Evolutionary conservation across 2,113 vertebrate genomes (phyloP), one percentile per base, ranked within the genome.

Genomic region (Pycnonotus jocosus): DNA sequence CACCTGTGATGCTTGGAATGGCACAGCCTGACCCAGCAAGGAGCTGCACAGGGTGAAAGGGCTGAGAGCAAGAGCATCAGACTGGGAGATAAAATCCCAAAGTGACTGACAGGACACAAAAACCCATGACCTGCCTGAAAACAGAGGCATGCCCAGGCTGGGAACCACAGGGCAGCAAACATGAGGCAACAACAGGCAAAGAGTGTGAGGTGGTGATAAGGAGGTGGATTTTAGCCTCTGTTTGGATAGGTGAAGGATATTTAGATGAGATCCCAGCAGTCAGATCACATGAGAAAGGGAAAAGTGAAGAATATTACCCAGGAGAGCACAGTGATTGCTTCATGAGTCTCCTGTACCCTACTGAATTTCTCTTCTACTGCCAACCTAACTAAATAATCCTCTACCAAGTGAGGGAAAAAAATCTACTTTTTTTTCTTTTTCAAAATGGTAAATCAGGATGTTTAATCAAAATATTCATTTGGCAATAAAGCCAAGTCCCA

Each of bases 151-250:
- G 44, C 2, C 35, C 61, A 22, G 61, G 47, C 44, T 64, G 66
- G 71, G 48, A 71, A 6, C 33, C 30, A 5, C 44, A 23, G 35
- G 35, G 70, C 47, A 71, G 65, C 38, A 73, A 80, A 21, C 6
- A 1, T 5, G n/a, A 35, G 9, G 45, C 17, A 87, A n/a, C 4
- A 7, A 9, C 0, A 22, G 27, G 33, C 7, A 40, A 30, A 24
- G 7, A 27, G 21, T 4, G 9, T 2, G 35, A 71, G 23, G 28
- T 2, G 2, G 25, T 11, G 60, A 28, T 6, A 8, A 57, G n/a
- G 16, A 40, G 60, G 25, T 28, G 78, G 56, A 40, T 88, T 90
- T 88, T 19, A 86, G 12, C 38, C 24, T 77, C 70, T 62, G 11
- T 24, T 71, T 20, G 44, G 42, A 19, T 2, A 37, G 37, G 9